These are phyloP conservation scores for Parasteatoda lunata DNA, from an alignment of 2,888 invertebrate genomes.

Conservation along the genomic window DNA sequence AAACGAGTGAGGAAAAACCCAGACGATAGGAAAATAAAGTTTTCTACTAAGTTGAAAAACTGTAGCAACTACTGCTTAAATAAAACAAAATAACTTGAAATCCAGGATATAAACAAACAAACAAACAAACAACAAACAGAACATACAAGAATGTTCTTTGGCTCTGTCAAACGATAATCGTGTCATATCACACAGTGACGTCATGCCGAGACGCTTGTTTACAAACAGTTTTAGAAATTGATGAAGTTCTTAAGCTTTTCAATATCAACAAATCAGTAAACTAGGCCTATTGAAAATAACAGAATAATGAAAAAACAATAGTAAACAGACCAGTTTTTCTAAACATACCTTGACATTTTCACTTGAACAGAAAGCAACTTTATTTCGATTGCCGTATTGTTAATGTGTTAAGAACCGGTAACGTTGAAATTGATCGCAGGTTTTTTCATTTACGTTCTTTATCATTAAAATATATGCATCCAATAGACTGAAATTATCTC, in stretches of 20 bases:
- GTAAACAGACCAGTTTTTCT: constrained; percentile 40
- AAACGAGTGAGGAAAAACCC: no score
- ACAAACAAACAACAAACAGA: constrained; percentile 3
- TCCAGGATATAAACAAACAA: neutral
- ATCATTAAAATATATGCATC: no score
- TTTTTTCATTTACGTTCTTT: no score
- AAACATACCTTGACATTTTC: constrained; percentile 50
- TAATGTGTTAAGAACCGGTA: neutral
- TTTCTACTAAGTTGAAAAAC: no score
- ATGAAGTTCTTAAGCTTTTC: neutral
- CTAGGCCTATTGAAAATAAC: constrained; percentile 22
- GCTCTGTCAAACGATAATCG: constrained; percentile 18
- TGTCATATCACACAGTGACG: constrained; percentile 34
- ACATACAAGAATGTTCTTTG: neutral
- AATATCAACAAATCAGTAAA: constrained; percentile 42
- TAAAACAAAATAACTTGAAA: neutral
- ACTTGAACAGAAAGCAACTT: constrained; percentile 43
- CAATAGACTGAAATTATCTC: no score
- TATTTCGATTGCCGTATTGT: constrained; percentile 29
- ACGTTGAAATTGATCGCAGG: no score
- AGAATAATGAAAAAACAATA: constrained; percentile 29
- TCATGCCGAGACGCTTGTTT: constrained; percentile 48
- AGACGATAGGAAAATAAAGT: no score
- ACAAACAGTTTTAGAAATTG: constrained; percentile 46
- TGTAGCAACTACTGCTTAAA: no score